Evolutionary conservation across 1,140 invertebrate genomes (phyloP), one percentile per base, ranked within the genome.

Genomic region (Schmidtea mediterranea): DNA sequence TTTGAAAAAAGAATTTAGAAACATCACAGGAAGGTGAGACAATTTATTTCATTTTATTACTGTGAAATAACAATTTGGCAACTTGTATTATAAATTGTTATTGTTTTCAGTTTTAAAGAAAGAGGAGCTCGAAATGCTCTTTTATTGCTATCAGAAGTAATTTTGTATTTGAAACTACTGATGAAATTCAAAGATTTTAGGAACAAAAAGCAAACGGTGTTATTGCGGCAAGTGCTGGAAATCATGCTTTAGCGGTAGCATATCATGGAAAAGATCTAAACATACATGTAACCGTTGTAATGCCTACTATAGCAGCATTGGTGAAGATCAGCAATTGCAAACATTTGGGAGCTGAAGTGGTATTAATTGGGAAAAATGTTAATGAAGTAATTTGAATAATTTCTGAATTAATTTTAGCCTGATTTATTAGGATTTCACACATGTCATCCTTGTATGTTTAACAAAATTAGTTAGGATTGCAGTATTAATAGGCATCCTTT

Each of bases 81-180:
- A n/a, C n/a, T n/a, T n/a, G n/a, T n/a, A n/a, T n/a, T n/a, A n/a
- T n/a, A n/a, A n/a, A n/a, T n/a, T n/a, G n/a, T n/a, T n/a, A n/a
- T n/a, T n/a, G n/a, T n/a, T n/a, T n/a, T n/a, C 62, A 84, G 80
- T 65, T 87, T 87, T 58, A 86, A 87, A 66, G 84, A 89, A 62
- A 72, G 84, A 51, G 84, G 84, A 3, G 83, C 83, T 1, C 69
- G 83, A 9, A 80, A 82, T 58, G 78, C 80, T 0, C 58, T 90
- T 10, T 56, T 82, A 22, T 74, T 76, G 59, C 60, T 90, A n/a
- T 61, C 72, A 1, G 46, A 58, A 51, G 64, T 63, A 58, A 55
- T 52, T 54, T 8, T 18, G 18, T 10, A 43, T 9, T 10, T 37
- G 36, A 10, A 10, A 37, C 15, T 10, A 10, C 9, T 10, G 9